Base-by-base conservation (phyloP, 2,888 invertebrate genomes). In the Lutraria lutraria region DNA sequence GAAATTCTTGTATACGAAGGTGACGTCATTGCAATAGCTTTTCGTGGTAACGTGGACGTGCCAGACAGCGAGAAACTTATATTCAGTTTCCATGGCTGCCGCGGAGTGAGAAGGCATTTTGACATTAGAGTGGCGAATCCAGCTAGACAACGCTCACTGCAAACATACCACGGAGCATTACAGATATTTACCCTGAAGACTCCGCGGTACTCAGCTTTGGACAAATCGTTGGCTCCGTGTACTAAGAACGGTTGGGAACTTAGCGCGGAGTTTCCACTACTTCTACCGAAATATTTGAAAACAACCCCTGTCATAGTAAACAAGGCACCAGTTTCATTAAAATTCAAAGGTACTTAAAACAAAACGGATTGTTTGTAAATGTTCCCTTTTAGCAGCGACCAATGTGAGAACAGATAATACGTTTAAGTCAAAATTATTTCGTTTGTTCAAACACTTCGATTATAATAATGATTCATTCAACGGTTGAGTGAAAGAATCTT, bases 21-120 rank as follows among this genome's bases (percentile, higher is more conserved):
- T 10, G 92, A 90, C 19, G 68, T 89, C 0, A 81, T 92, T 34
- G 92, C 89, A 0, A 81, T 89, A 52, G 81, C 82, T 13, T 92
- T 92, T 83, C 84, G 89, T 25, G 90, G 92, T 0, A 92, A 92
- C 83, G 88, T 92, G 43, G 88, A 88, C 16, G 81, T 89, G 10
- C 81, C 87, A 15, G 89, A 89, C 16, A 86, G 82, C 31, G 31
- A 60, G 25, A 81, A 90, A 25, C 52, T 81, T 19, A 82, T 90
- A 21, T 90, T 84, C 31, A 89, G 90, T 86, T 90, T 89, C 81
- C 88, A 90, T 89, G 88, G 90, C 19, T 92, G 81, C 86, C 81
- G 87, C 2, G 92, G 92, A 13, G 86, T 92, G 8, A 79, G 85
- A 19, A 54, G 81, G 34, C 56, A 60, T 21, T 92, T 90, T 76